Evolutionary conservation across 2,797 vertebrate genomes (phyloP).

Genomic region (Acrossocheilus fasciatus): DNA sequence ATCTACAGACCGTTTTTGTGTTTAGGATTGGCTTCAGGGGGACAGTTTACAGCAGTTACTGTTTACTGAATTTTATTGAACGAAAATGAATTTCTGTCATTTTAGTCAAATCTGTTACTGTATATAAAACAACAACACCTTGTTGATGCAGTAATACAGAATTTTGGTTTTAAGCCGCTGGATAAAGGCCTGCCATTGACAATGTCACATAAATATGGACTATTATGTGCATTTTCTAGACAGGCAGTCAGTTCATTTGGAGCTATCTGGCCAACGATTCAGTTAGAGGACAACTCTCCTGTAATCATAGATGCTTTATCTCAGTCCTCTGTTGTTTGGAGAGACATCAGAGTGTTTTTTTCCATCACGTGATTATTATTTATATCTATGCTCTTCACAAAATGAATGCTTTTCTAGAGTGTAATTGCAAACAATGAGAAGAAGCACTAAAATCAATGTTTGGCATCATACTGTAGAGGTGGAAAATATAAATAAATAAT

Average conservation of each 20-base stretch:
- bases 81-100: background rate
- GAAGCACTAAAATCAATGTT: background rate
- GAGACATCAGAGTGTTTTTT: background rate
- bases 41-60: background rate
- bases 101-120: too few relatives aligned
- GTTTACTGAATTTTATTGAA: background rate
- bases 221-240: background rate
- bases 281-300: background rate
- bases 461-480: background rate
- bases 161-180: background rate
- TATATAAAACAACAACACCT: too few relatives aligned
- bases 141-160: background rate
- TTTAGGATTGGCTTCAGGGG: too few relatives aligned
- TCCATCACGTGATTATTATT: conserved; percentile 36
- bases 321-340: background rate
- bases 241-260: background rate
- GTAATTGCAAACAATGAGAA: conserved; percentile 43
- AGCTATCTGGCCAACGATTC: background rate
- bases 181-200: background rate
- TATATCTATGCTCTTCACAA: conserved; percentile 39
- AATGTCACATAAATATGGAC: background rate
- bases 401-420: conserved; percentile 60
- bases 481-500: conserved; percentile 20
- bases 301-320: conserved; percentile 13
- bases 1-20: too few relatives aligned